Evolutionary conservation across 1,140 invertebrate species (phyloP), one percentile per base, ranked within the genome.

Genomic region (Zelostemma sp.): DNA sequence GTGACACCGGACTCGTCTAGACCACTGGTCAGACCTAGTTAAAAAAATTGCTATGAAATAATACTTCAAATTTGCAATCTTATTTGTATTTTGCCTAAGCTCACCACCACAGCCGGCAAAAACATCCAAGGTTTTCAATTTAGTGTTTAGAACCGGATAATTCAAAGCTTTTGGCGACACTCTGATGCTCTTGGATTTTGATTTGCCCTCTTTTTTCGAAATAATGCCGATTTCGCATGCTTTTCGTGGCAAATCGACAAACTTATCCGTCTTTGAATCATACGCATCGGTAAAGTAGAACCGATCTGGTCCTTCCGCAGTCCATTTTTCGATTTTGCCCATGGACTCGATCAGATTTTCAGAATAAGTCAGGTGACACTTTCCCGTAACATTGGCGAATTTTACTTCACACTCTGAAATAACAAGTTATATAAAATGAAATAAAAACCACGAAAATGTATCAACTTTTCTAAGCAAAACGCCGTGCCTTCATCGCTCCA

Each of bases 71-170:
- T 31, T 31, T 31, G 11, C n/a, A 43, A n/a, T 17, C 1, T 5
- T 2, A 12, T 17, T 21, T 33, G 31, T 15, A n/a, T 35, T 35
- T 35, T 35, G 6, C 54, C 18, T 40, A 51, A 65, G 73, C 58
- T 68, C 79, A 89, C 93, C 95, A 47, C 94, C 95, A 83, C 94
- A 96, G 0, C 95, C 95, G 68, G 94, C 93, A 86, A 97, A 96
- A n/a, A 96, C 91, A 81, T 96, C 94, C 48, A 97, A 82, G 33
- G 89, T 90, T 73, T 84, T 83, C 16, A 96, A 79, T 41, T 88
- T 89, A 53, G 79, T 80, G 0, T 81, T 60, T 21, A 89, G 76
- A 14, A 50, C 18, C 5, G 73, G 72, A 57, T 81, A 80, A 1
- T 80, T 61, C 43, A 78, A 63, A 17, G 75, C 62, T 15, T 54